Conservation (phyloP, 2,113 vertebrate genomes). For the Rhinogobius similis region DNA sequence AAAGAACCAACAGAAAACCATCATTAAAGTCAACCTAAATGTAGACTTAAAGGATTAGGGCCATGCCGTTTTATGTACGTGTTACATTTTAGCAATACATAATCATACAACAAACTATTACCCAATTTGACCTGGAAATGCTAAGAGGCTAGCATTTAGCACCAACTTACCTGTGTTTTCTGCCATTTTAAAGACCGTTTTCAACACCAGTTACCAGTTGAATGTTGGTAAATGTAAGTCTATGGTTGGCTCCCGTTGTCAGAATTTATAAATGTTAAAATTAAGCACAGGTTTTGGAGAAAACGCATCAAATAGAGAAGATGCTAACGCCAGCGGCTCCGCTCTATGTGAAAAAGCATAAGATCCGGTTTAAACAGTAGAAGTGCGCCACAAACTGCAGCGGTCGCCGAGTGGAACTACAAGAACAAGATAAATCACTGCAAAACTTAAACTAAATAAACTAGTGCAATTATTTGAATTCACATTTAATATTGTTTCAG, state of each 20-base stretch:
- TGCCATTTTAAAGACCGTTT: slow-evolving; percentile 44
- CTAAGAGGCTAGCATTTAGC: slow-evolving; percentile 44
- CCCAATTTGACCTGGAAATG: slow-evolving; percentile 5
- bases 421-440: neutral
- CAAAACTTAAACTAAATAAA: neutral
- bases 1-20: neutral
- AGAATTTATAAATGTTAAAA: neutral
- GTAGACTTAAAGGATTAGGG: neutral
- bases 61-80: neutral
- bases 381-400: neutral
- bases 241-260: neutral
- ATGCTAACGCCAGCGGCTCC: neutral
- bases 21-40: neutral
- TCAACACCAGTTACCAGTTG: neutral
- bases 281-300: neutral
- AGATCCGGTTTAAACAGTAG: neutral
- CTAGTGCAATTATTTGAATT: too few relatives aligned
- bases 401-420: neutral
- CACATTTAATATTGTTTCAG: too few relatives aligned
- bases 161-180: slow-evolving; percentile 63
- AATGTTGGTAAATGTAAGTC: neutral
- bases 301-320: neutral
- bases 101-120: neutral
- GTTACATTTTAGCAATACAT: accelerated
- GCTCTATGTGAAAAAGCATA: neutral